Conservation (phyloP, 2,888 invertebrate genomes). For the Rhamnusium bicolor region DNA sequence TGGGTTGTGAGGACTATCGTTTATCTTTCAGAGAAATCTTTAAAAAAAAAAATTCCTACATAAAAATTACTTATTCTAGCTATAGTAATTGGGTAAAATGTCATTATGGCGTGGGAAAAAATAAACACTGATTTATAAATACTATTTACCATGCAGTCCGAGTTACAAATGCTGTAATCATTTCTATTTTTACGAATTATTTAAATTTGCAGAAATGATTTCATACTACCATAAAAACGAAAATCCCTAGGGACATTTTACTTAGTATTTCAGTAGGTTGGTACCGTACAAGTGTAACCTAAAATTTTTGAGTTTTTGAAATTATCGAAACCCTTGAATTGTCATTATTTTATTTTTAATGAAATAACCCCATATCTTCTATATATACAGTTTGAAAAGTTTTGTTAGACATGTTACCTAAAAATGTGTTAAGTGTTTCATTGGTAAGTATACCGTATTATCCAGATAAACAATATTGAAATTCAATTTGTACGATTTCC, state of each 20-base stretch:
- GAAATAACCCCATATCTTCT: neutral
- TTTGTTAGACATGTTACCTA: neutral
- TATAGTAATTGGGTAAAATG: neutral
- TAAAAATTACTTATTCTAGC: neutral
- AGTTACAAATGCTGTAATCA: constrained; percentile 27
- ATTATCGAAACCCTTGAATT: neutral
- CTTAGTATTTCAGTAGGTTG: too few relatives aligned
- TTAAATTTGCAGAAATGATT: constrained; percentile 31
- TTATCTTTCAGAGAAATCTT: neutral
- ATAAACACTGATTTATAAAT: constrained; percentile 4
- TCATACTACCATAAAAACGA: constrained; percentile 9
- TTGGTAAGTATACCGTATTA: neutral
- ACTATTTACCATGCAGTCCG: constrained; percentile 6
- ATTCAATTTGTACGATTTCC: neutral
- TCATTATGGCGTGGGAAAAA: neutral
- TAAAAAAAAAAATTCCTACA: neutral
- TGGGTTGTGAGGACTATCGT: too few relatives aligned
- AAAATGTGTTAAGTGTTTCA: neutral
- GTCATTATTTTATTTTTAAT: neutral
- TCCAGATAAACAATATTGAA: neutral
- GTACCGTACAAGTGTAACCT: neutral
- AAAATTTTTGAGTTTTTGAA: neutral
- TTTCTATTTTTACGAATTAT: constrained; percentile 34
- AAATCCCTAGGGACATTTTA: neutral
- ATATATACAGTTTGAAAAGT: neutral